Conservation (phyloP, 2,888 invertebrate genomes). For the Lithophane socia region DNA sequence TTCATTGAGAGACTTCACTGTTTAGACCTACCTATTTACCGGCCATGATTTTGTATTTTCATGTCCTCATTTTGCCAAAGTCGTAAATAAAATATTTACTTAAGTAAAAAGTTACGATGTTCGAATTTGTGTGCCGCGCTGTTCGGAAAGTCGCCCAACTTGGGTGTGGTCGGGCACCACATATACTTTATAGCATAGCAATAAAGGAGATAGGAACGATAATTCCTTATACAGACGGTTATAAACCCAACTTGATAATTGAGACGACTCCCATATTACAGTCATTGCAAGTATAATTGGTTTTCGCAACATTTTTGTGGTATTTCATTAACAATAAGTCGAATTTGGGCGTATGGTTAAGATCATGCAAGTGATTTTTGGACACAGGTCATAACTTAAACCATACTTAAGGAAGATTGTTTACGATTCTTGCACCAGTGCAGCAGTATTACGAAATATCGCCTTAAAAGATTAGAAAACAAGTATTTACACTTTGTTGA, state of each 20-base stretch:
- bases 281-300: conserved; percentile 51
- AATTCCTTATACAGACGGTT: conserved; percentile 59
- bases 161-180: conserved; percentile 57
- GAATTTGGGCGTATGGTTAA: conserved; percentile 45
- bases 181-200: conserved; percentile 58
- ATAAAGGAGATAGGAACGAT: conserved; percentile 64
- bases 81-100: conserved; percentile 14
- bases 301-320: conserved; percentile 49
- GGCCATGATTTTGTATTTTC: conserved; percentile 7
- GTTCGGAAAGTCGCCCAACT: conserved; percentile 52
- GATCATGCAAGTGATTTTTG: conserved; percentile 34
- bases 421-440: background rate
- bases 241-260: conserved; percentile 59
- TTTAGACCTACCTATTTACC: conserved; percentile 1
- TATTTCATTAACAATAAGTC: conserved; percentile 47
- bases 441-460: background rate
- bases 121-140: conserved; percentile 57
- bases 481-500: background rate
- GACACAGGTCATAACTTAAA: conserved; percentile 26
- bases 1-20: background rate
- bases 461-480: background rate
- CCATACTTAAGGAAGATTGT: conserved; percentile 14
- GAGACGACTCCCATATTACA: conserved; percentile 56
- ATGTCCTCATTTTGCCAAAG: background rate
- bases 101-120: conserved; percentile 33